These are phyloP conservation scores for Aspidiotus rigidus DNA, from an alignment of 2,888 invertebrate genomes.

Conservation along the genomic window DNA sequence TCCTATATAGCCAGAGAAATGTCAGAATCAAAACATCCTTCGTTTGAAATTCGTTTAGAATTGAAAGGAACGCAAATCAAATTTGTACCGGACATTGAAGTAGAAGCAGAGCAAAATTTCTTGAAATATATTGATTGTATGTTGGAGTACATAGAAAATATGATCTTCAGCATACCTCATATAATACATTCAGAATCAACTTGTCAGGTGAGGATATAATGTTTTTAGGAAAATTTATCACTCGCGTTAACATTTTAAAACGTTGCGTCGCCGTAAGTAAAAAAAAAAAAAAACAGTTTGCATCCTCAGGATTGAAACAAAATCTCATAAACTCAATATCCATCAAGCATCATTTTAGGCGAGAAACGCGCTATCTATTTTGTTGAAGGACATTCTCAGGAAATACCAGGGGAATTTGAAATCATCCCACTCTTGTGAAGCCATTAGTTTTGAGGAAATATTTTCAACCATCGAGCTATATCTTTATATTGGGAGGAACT, in stretches of 20 bases:
- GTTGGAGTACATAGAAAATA: constrained; percentile 62
- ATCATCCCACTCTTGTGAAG: no score
- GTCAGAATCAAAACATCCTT: constrained; percentile 53
- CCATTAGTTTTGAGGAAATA: no score
- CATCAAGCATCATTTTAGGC: background rate
- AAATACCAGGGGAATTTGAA: no score
- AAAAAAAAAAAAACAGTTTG: no score
- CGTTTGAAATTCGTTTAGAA: constrained; percentile 68
- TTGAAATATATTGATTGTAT: constrained; percentile 64
- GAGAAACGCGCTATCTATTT: background rate
- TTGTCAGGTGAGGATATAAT: constrained; percentile 37
- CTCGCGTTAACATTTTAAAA: no score
- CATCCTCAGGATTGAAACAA: no score
- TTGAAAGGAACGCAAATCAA: constrained; percentile 62
- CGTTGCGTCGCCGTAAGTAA: background rate
- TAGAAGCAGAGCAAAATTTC: constrained; percentile 57
- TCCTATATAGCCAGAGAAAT: constrained; percentile 54
- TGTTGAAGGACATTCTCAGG: background rate
- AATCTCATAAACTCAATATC: no score
- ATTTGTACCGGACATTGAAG: constrained; percentile 63
- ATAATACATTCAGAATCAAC: constrained; percentile 30
- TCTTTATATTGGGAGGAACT: no score
- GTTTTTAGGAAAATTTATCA: no score
- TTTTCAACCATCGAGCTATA: no score
- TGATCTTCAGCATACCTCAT: constrained; percentile 58